Conservation (phyloP, 2,797 vertebrate species). For the Pantherophis vulpinus region DNA sequence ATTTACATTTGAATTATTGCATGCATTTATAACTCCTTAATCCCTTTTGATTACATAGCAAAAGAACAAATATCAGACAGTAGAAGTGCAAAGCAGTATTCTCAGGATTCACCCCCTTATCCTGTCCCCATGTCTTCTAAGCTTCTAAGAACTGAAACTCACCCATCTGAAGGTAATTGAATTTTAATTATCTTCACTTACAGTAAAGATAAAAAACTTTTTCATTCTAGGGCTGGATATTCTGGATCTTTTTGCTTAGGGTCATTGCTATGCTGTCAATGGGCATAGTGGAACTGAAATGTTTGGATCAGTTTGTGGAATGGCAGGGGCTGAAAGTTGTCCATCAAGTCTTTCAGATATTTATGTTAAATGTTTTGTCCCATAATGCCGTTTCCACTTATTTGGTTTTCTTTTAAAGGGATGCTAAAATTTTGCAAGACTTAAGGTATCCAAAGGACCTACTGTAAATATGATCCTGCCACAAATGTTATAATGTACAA, state of each 20-base stretch:
- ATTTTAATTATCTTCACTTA: not conserved
- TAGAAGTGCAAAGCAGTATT: slow-evolving; percentile 80
- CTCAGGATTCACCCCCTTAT: slow-evolving; percentile 79
- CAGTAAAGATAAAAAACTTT: not conserved
- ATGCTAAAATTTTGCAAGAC: not conserved
- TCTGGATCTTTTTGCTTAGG: not conserved
- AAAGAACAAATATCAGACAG: slow-evolving; percentile 85
- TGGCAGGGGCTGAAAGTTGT: not conserved
- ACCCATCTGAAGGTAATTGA: slow-evolving; percentile 87
- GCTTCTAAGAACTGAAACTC: slow-evolving; percentile 78
- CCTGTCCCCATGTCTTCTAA: slow-evolving; percentile 85
- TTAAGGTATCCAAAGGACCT: not conserved
- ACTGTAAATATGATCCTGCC: not conserved
- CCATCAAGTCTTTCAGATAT: not conserved
- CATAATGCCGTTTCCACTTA: not conserved
- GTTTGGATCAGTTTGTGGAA: not conserved
- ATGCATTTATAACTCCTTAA: not conserved
- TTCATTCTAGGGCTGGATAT: not conserved
- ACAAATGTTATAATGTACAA: not conserved
- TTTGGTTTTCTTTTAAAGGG: not conserved
- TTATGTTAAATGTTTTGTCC: not conserved
- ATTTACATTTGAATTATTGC: not conserved
- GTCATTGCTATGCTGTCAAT: not conserved
- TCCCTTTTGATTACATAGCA: slow-evolving; percentile 68
- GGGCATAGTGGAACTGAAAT: not conserved